phyloP scores from a whole-genome alignment of 2,797 vertebrate species.

The Mycteria americana region DNA sequence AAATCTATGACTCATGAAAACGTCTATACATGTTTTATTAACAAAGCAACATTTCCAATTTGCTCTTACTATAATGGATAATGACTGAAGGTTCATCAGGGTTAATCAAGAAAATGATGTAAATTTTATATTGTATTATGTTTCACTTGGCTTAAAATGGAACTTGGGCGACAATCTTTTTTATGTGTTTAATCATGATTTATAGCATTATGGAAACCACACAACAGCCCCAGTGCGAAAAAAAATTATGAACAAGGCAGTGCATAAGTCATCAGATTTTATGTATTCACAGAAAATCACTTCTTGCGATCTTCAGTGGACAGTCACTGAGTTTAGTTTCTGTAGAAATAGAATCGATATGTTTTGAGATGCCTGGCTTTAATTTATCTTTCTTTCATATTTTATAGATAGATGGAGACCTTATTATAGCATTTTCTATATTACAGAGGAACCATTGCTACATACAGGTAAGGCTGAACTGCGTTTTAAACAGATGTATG shows the following conservation, averaged over 20 bases:
- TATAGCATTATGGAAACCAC: conserved; percentile 47
- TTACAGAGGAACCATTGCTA: not conserved
- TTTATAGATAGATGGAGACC: not conserved
- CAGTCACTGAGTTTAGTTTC: not conserved
- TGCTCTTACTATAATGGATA: conserved; percentile 64
- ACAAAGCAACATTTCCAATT: conserved; percentile 70
- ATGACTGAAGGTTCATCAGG: conserved; percentile 66
- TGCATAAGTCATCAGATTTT: conserved; percentile 43
- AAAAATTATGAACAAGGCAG: conserved; percentile 9
- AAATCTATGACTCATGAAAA: conserved; percentile 70
- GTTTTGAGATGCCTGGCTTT: conserved; percentile 12
- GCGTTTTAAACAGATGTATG: not conserved
- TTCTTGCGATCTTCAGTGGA: not conserved
- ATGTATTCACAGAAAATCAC: conserved; percentile 1
- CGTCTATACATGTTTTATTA: conserved; percentile 61
- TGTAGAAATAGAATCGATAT: not conserved
- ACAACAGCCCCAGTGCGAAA: conserved; percentile 8
- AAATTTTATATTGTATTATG: conserved; percentile 57
- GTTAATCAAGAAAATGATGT: conserved; percentile 72
- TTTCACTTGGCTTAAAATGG: conserved; percentile 63
- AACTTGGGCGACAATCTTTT: conserved; percentile 34
- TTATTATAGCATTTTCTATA: not conserved
- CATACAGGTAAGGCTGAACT: not conserved
- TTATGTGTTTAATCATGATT: conserved; percentile 57
- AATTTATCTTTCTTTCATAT: conserved; percentile 2